These are phyloP conservation scores for Zygothrica quintamaculata DNA, from an alignment of 2,888 invertebrate species.

Conservation along the genomic window DNA sequence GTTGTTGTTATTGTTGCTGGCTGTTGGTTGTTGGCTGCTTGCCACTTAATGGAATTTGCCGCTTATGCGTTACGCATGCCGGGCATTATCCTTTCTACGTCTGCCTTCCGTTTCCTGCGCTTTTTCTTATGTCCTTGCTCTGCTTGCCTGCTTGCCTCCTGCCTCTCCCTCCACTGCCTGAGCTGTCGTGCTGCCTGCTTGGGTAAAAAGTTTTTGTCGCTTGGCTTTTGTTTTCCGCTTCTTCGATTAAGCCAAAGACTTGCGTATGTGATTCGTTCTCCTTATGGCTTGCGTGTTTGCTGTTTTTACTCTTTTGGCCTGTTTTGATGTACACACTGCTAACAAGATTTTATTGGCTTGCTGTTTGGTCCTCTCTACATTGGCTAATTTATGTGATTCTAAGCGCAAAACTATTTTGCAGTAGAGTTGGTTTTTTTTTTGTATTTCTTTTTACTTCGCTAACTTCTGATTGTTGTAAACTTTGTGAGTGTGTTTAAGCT, in stretches of 20 bases:
- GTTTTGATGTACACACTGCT: constrained; percentile 47
- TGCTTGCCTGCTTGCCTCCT: neutral
- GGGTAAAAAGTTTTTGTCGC: constrained; percentile 42
- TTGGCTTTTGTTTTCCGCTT: constrained; percentile 46
- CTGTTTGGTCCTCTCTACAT: constrained; percentile 19
- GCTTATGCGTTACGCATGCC: constrained; percentile 80
- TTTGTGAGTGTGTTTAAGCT: constrained; percentile 3
- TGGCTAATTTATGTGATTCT: constrained; percentile 29
- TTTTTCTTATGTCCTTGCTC: constrained; percentile 1
- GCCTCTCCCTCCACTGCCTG: constrained; percentile 29
- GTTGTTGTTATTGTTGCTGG: constrained; percentile 29
- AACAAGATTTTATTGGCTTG: constrained; percentile 60
- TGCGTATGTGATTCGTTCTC: constrained; percentile 1
- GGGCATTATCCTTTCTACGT: constrained; percentile 75
- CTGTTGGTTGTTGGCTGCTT: constrained; percentile 41
- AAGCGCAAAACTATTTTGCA: neutral
- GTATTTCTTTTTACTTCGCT: neutral
- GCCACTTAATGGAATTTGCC: constrained; percentile 80
- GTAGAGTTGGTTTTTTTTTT: neutral
- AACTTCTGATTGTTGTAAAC: neutral
- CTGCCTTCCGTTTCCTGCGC: constrained; percentile 58
- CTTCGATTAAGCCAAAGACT: constrained; percentile 6
- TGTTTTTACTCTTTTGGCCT: constrained; percentile 16
- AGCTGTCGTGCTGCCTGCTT: constrained; percentile 51
- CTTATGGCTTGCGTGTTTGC: constrained; percentile 19